Evolutionary conservation across 2,888 invertebrate genomes (phyloP).

Genomic region (Sminthurides aquaticus): DNA sequence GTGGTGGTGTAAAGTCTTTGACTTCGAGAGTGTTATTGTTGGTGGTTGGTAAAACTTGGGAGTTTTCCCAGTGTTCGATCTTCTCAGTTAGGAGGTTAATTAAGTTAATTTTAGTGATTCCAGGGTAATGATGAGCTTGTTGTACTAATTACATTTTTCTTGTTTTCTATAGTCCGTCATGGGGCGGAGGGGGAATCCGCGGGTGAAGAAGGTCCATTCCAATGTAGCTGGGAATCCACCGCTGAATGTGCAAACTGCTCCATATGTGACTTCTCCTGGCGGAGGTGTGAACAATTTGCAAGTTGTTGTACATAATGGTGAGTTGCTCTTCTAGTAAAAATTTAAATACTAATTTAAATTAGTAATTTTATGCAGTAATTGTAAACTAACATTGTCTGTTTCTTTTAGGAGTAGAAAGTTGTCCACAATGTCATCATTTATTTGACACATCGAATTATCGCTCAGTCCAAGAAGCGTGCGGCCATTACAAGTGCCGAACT

Average conservation of each 20-base stretch:
- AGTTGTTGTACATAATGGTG: not conserved
- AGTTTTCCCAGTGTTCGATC: too few species aligned
- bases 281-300: constrained; percentile 1
- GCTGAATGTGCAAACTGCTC: not conserved
- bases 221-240: not conserved
- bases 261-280: not conserved
- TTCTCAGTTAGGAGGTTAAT: too few species aligned
- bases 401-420: constrained; percentile 28
- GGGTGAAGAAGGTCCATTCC: constrained; percentile 15
- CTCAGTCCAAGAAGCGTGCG: constrained; percentile 37
- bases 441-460: constrained; percentile 28
- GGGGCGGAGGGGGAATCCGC: constrained; percentile 19
- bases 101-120: too few species aligned
- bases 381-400: too few species aligned
- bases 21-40: too few species aligned
- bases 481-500: constrained; percentile 36
- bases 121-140: too few species aligned
- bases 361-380: too few species aligned
- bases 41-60: too few species aligned
- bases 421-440: constrained; percentile 32
- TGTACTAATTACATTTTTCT: too few species aligned
- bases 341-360: too few species aligned
- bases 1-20: too few species aligned
- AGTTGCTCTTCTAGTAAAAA: too few species aligned
- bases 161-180: constrained; percentile 13